Evolutionary conservation across 2,113 vertebrate genomes (phyloP).

Genomic region (Aegithalos caudatus): DNA sequence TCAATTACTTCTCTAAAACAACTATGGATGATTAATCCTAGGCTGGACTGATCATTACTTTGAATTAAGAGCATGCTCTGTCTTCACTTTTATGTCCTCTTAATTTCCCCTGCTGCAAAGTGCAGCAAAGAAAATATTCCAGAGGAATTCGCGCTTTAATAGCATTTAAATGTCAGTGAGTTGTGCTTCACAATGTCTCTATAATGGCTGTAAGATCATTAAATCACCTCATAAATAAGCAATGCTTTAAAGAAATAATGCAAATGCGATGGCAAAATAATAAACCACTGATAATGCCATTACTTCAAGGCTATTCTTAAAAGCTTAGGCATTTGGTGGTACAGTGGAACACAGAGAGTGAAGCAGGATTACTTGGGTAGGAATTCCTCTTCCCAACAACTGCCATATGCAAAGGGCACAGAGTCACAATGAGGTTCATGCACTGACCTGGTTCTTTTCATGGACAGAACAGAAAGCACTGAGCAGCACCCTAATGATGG

Average conservation of each 20-base stretch:
- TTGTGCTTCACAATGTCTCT: background rate
- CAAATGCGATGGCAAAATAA: slow-evolving; percentile 23
- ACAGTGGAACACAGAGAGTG: background rate
- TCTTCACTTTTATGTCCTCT: background rate
- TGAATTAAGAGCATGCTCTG: background rate
- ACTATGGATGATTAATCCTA: background rate
- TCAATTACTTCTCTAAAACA: background rate
- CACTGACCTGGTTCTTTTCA: slow-evolving; percentile 94
- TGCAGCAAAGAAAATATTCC: background rate
- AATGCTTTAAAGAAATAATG: slow-evolving; percentile 14
- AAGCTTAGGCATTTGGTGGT: background rate
- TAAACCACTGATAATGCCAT: background rate
- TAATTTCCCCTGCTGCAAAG: background rate
- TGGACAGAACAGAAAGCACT: slow-evolving; percentile 94
- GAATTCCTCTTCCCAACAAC: background rate
- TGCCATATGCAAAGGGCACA: background rate
- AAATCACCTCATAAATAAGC: background rate
- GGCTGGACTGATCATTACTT: background rate
- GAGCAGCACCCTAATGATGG: slow-evolving; percentile 88
- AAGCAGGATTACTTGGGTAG: background rate
- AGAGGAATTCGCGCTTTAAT: background rate
- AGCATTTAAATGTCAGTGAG: background rate
- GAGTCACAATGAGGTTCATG: slow-evolving; percentile 40
- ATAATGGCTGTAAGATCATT: background rate
- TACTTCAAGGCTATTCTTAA: background rate